Evolutionary conservation across 2,797 vertebrate genomes (phyloP).

Genomic region (Etheostoma nigrum): DNA sequence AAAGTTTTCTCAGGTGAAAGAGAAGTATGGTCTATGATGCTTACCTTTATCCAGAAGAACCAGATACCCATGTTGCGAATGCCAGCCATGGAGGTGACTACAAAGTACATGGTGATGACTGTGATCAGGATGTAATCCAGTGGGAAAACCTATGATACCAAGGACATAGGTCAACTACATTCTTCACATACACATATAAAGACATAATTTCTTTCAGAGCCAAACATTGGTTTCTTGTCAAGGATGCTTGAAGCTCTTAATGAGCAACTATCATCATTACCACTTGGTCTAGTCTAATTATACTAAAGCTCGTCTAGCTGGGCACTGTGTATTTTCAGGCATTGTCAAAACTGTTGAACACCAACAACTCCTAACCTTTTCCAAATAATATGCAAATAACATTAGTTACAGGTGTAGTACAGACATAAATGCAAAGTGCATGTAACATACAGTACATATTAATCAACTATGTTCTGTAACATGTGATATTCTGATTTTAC

Average conservation of each 20-base stretch:
- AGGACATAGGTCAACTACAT: slow-evolving; percentile 33
- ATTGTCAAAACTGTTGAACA: slow-evolving; percentile 23
- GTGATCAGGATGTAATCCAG: slow-evolving; percentile 98
- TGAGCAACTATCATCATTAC: slow-evolving; percentile 18
- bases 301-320: slow-evolving; percentile 21
- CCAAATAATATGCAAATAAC: neutral
- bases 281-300: slow-evolving; percentile 31
- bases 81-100: slow-evolving; percentile 98
- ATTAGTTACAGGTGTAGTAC: neutral
- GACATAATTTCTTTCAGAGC: slow-evolving; percentile 19
- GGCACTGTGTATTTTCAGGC: slow-evolving; percentile 8
- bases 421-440: neutral
- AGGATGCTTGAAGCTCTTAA: slow-evolving; percentile 14
- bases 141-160: slow-evolving; percentile 91
- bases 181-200: slow-evolving; percentile 8
- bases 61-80: slow-evolving; percentile 99
- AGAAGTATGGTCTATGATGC: neutral
- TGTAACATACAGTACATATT: neutral
- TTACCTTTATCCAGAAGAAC: slow-evolving; percentile 99
- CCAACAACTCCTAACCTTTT: neutral
- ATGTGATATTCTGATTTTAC: slow-evolving; percentile 23
- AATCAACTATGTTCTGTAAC: neutral
- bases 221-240: slow-evolving; percentile 24
- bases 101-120: slow-evolving; percentile 97
- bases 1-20: neutral